Percentiles rank a stretch among this genome's conserved stretches.
Evolutionary conservation across 2,797 vertebrate genomes (phyloP).

Genomic region (Dendrocincla fuliginosa): DNA sequence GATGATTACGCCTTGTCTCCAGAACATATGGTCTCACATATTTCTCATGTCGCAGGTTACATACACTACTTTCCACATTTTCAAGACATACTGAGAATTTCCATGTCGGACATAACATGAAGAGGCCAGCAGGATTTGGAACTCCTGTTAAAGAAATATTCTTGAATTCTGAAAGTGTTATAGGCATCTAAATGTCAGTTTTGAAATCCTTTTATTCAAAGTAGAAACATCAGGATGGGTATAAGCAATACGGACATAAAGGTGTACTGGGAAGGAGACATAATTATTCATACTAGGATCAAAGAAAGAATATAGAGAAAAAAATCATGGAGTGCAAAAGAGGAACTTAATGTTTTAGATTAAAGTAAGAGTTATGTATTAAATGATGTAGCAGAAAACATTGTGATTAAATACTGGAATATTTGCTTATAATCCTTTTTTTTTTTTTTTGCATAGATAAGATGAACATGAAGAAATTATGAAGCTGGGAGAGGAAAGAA

Average conservation of each 20-base stretch:
- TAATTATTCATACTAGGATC: neutral
- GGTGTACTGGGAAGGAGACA: neutral
- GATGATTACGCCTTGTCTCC: neutral
- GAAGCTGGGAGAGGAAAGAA: rapidly evolving
- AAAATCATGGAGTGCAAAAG: neutral
- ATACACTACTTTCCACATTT: neutral
- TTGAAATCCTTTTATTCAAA: neutral
- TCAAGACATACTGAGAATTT: neutral
- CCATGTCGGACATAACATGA: neutral
- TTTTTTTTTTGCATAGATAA: neutral
- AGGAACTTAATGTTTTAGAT: neutral
- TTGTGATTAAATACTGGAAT: neutral
- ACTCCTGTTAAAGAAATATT: neutral
- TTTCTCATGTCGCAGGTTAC: neutral
- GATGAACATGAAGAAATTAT: neutral
- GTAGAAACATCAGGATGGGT: neutral
- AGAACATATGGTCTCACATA: neutral
- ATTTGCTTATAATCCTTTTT: neutral
- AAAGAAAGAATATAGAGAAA: neutral
- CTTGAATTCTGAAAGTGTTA: neutral
- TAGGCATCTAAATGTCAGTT: neutral
- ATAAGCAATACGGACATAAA: neutral
- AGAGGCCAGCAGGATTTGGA: neutral
- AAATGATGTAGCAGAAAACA: neutral
- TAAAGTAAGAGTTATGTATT: neutral